Evolutionary conservation across 23 tunicate genomes (phyloP), one percentile per base, ranked within the genome.

Genomic region (Ciona savignyi): DNA sequence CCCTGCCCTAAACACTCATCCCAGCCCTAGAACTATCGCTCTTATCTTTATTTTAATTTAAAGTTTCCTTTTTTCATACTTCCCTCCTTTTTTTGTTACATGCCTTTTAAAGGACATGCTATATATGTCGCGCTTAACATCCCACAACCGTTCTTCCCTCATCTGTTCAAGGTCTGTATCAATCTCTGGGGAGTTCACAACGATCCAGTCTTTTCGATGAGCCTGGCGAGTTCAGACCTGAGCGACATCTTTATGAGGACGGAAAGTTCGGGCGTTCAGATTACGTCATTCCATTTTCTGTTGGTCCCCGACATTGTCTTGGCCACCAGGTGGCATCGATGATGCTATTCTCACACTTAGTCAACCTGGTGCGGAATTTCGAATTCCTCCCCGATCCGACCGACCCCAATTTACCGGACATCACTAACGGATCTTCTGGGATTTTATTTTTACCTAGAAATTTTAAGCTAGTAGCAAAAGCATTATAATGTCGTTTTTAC

Each of bases 341-440:
- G 56, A 42, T 42, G 56, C 15, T 42, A 15, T 64, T 24, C n/a
- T 6, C 68, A 64, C 6, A 64, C 22, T 24, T 24, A 64, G 68
- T 64, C 28, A 9, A 15, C 11, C 27, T 64, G 68, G 28, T 64
- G 11, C 11, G 28, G 28, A 64, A 21, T 64, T 64, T 64, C 68
- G 68, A 64, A 64, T 64, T 64, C 22, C 68, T 64, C 9, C 68
- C 68, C 20, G 68, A 64, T 64, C 68, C 68, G 20, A 24, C 11
- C 6, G 11, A 11, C 11, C 11, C 11, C 27, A 23, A 21, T 23
- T 23, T 64, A 23, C 68, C 68, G 11, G 28, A 64, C 22, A 64
- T 64, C 4, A 25, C 11, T 6, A 25, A 21, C 27, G 68, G 68
- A 9, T 4, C 28, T 9, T 9, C 6, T 21, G 68, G 68, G 6